A percentile compares a stretch with the other conserved stretches of the same genome.
These are phyloP conservation scores for Hemibagrus guttatus DNA, from an alignment of 2,797 vertebrate genomes.

Conservation along the genomic window DNA sequence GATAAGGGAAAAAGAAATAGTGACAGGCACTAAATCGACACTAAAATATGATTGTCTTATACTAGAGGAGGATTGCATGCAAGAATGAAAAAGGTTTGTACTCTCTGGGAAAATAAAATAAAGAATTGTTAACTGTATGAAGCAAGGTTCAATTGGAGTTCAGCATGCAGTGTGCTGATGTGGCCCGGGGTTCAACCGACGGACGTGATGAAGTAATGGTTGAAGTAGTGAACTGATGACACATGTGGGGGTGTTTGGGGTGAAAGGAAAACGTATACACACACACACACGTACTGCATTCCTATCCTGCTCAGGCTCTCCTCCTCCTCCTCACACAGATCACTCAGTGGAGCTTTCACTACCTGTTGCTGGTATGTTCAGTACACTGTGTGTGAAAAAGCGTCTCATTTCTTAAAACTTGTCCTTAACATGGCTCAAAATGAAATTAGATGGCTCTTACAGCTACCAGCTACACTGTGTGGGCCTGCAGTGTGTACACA, in stretches of 20 bases:
- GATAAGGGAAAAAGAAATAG: background rate
- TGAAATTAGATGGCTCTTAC: background rate
- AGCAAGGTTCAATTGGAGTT: background rate
- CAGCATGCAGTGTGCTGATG: slow-evolving; percentile 1
- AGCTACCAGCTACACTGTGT: background rate
- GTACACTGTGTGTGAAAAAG: background rate
- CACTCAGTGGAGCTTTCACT: slow-evolving; percentile 35
- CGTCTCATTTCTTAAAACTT: slow-evolving; percentile 9
- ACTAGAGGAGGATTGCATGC: background rate
- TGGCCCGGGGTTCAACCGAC: slow-evolving; percentile 12
- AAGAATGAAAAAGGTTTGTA: background rate
- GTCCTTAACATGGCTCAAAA: background rate
- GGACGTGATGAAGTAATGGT: slow-evolving; percentile 42
- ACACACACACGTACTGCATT: slow-evolving; percentile 46
- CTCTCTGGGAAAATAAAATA: slow-evolving; percentile 1
- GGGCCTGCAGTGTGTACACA: background rate
- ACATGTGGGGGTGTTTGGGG: slow-evolving; percentile 47
- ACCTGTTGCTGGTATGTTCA: slow-evolving; percentile 17
- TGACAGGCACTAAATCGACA: background rate
- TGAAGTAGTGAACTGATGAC: slow-evolving; percentile 53
- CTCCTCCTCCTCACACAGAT: slow-evolving; percentile 45
- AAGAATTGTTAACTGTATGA: slow-evolving; percentile 1
- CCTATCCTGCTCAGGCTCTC: slow-evolving; percentile 37
- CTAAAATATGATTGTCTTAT: slow-evolving; percentile 17
- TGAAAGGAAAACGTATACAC: slow-evolving; percentile 3